Evolutionary conservation across 2,113 vertebrate genomes (phyloP).

Genomic region (Tringa solitaria): DNA sequence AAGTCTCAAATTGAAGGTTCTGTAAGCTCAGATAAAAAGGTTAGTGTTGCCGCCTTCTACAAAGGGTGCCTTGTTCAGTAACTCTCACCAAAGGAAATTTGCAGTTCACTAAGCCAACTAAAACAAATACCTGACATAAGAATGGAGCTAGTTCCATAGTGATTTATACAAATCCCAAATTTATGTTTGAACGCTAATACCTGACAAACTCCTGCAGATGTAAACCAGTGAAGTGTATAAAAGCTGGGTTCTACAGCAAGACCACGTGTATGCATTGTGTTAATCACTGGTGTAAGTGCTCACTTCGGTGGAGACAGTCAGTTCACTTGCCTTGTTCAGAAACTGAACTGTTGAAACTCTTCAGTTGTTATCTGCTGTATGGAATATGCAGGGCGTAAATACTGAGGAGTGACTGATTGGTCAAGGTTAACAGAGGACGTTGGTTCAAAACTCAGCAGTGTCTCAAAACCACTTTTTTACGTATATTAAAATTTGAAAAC

Average conservation of each 20-base stretch:
- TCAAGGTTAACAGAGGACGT: not conserved
- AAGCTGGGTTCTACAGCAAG: not conserved
- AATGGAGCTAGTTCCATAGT: not conserved
- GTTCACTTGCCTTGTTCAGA: not conserved
- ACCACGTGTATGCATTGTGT: not conserved
- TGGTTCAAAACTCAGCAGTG: not conserved
- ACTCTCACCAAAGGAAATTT: conserved; percentile 63
- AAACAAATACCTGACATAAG: conserved; percentile 57
- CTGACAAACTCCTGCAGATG: not conserved
- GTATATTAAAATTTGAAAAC: not conserved
- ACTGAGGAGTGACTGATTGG: not conserved
- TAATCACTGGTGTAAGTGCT: not conserved
- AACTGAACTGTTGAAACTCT: not conserved
- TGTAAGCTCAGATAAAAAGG: conserved; percentile 54
- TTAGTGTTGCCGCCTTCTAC: conserved; percentile 60
- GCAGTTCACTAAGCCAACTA: conserved; percentile 39
- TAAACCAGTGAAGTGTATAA: not conserved
- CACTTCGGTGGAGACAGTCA: not conserved
- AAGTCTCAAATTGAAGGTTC: conserved; percentile 66
- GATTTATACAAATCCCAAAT: not conserved
- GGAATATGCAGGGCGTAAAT: not conserved
- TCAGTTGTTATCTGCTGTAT: not conserved
- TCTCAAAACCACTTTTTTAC: not conserved
- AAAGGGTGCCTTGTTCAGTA: conserved; percentile 69
- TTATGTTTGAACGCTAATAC: not conserved